Base-by-base conservation (phyloP, 2,888 invertebrate species). In the Apodemia duryi region DNA sequence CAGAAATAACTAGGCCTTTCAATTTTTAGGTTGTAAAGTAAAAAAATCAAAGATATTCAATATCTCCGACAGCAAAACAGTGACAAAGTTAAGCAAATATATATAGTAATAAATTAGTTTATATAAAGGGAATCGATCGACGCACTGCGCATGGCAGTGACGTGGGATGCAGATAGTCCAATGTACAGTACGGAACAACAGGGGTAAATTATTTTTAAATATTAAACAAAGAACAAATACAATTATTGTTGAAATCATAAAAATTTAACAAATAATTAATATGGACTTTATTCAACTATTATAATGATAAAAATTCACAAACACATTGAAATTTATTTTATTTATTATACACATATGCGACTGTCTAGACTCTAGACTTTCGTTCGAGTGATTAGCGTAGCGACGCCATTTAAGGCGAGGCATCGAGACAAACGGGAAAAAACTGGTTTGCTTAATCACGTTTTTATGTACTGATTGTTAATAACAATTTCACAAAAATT, bases 111-210 rank as follows among this genome's bases (percentile, higher is more conserved):
- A 64, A 65, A 66, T 67, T 68, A 65, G 65, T 68, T 66, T 66
- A 67, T 67, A 67, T 68, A 64, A 70, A 72, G 65, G 64, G 65
- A 74, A 77, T 84, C 83, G 83, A 84, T 79, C 80, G 78, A 2
- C 68, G 67, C 70, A 75, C 64, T 79, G 84, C 83, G 85, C 84
- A 80, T 77, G 84, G 80, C 69, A 74, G 13, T 74, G 76, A 76
- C 79, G 77, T 70, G 69, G 74, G 74, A 69, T 79, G 78, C 78
- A 77, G 77, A 72, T 72, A 73, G 49, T 57, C 62, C 57, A 57
- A 57, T 29, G 57, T 57, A 57, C 57, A 29, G 29, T 57, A 29
- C 29, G 57, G 32, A 32, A 49, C 49, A 49, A 49, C 49, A n/a
- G n/a, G 49, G n/a, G 5, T n/a, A 49, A n/a, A 4, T 13, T 46